Conservation (phyloP, 2,888 invertebrate species). For the Diaprepes abbreviatus region DNA sequence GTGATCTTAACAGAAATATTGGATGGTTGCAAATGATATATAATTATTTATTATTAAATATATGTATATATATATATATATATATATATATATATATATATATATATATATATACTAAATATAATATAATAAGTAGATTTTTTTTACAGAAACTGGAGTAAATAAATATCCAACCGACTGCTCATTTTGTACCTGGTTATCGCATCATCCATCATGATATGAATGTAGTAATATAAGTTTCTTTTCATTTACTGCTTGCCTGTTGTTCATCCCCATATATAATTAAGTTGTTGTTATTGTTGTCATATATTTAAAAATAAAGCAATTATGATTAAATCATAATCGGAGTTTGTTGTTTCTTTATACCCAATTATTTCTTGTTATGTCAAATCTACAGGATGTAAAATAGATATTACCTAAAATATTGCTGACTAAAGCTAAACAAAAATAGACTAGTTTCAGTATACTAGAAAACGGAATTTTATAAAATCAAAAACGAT, state of each 20-base stretch:
- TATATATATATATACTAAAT: not conserved
- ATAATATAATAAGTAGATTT: too few species aligned
- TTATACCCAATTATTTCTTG: too few species aligned
- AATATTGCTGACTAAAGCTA: too few species aligned
- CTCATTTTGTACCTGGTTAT: conserved; percentile 25
- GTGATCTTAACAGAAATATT: too few species aligned
- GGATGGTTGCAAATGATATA: too few species aligned
- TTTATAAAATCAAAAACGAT: too few species aligned
- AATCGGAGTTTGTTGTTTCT: not conserved
- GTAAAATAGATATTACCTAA: too few species aligned
- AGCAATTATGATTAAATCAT: conserved; percentile 21
- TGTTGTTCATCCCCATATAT: conserved; percentile 38
- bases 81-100: not conserved
- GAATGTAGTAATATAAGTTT: conserved; percentile 16
- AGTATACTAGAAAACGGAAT: too few species aligned
- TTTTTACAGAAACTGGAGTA: not conserved
- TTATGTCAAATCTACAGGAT: too few species aligned
- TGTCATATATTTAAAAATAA: conserved; percentile 26
- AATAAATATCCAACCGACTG: not conserved
- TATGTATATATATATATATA: not conserved
- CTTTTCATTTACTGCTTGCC: conserved; percentile 11
- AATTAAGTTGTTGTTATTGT: conserved; percentile 1
- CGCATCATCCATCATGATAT: conserved; percentile 20
- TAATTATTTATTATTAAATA: not conserved
- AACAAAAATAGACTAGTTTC: too few species aligned